Base-by-base conservation (phyloP, 2,113 vertebrate genomes). In the Zeus faber region DNA sequence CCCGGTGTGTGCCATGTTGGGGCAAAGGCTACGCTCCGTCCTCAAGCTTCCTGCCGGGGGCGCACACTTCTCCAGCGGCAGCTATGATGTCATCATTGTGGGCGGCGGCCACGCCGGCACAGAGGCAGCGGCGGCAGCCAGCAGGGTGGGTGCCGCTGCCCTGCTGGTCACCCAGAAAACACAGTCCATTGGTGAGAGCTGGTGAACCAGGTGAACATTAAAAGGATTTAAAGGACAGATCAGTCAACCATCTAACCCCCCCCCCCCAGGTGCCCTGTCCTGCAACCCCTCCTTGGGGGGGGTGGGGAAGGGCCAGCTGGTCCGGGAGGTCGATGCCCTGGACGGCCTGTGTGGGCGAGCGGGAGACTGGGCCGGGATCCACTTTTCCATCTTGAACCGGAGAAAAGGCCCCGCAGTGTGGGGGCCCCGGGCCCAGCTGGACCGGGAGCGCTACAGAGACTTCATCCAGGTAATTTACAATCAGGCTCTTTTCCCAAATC, bases 231-330 rank as follows among this genome's bases (percentile, higher is more conserved):
- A 5, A 37, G 13, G 40, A 18, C 40, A 40, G 40, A 17, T 17
- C 17, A 33, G 31, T 7, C 41, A 10, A 2, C 11, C 3, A 20
- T 10, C 8, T 23, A 13, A 44, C 20, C 41, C 27, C 16, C 6
- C 7, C 35, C 14, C 14, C 25, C 1, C 56, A 97, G 95, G 96
- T 17, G 91, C 93, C 43, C 89, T 99, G 87, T 99, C 96, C 46
- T 98, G 95, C 74, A 98, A 98, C 80, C 96, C 96, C 0, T 98
- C 96, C 16, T 88, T 98, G 77, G 96, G 96, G 1, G 96, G 96
- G 49, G 90, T 98, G 4, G 96, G 96, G 6, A 99, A 99, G 76
- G 96, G 96, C 1, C 96, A 98, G 17, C 91, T 99, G 4, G 85
- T 98, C 70, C 87, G 88, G 24, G 96, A 99, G 77, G 85, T 98